Evolutionary conservation across 2,797 vertebrate genomes (phyloP).

Genomic region (Micromesistius poutassou): DNA sequence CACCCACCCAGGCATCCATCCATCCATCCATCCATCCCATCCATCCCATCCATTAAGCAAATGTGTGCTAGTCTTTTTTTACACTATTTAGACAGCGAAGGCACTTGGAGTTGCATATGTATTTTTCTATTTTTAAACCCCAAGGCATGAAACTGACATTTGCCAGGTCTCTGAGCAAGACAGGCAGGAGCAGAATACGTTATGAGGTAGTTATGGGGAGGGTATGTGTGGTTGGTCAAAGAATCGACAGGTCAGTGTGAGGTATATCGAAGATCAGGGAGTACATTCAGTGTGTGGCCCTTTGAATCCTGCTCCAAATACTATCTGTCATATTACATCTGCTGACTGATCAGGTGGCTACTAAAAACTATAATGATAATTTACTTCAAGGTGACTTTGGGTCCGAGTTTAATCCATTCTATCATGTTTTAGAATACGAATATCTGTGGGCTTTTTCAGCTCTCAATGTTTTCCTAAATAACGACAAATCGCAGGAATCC

Average conservation of each 20-base stretch:
- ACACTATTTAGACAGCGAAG: slow-evolving; percentile 1
- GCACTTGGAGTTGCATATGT: background rate
- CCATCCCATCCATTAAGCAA: background rate
- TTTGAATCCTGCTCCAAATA: background rate
- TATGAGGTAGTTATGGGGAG: background rate
- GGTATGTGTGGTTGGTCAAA: background rate
- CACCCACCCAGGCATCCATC: background rate
- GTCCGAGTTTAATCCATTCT: background rate
- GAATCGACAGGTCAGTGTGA: background rate
- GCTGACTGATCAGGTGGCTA: background rate
- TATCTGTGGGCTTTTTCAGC: background rate
- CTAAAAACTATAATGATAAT: background rate
- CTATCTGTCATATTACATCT: background rate
- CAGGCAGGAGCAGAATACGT: background rate
- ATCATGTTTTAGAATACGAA: background rate
- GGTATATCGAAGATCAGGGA: background rate
- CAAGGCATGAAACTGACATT: background rate
- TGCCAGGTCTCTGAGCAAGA: background rate
- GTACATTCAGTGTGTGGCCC: background rate
- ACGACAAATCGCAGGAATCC: background rate
- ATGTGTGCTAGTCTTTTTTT: background rate
- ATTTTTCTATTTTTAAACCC: background rate
- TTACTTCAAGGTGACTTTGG: background rate
- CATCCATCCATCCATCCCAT: background rate
- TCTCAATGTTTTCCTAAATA: background rate